phyloP scores from a whole-genome alignment of 2,113 vertebrate genomes.

The Notarius quadriscutis region DNA sequence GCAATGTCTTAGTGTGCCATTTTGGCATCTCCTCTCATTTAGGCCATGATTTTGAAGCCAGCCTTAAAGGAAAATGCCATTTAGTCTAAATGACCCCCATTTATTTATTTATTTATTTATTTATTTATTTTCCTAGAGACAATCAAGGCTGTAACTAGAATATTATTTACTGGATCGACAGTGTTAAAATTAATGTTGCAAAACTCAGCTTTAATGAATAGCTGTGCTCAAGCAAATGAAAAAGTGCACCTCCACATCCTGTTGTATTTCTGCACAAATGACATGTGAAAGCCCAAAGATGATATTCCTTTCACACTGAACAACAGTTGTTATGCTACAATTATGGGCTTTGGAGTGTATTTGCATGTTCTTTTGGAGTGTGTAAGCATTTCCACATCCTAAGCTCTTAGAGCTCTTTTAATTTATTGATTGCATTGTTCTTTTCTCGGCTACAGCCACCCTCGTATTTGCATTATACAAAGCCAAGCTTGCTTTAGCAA shows the following conservation, averaged over 20 bases:
- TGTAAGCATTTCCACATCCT: conserved; percentile 53
- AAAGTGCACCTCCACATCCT: conserved; percentile 62
- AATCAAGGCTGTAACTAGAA: conserved; percentile 74
- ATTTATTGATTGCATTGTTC: conserved; percentile 66
- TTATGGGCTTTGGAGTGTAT: conserved; percentile 60
- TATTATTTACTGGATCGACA: conserved; percentile 84
- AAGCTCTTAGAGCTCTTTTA: conserved; percentile 61
- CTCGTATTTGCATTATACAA: conserved; percentile 51
- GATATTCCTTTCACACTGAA: conserved; percentile 51
- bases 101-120: not conserved
- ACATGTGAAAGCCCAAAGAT: conserved; percentile 53
- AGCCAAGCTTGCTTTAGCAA: conserved; percentile 53
- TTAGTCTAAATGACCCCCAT: conserved; percentile 54
- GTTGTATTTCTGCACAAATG: conserved; percentile 61
- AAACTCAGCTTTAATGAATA: conserved; percentile 82
- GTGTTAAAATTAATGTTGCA: conserved; percentile 86
- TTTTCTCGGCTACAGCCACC: conserved; percentile 55
- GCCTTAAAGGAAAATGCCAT: conserved; percentile 52
- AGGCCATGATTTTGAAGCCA: conserved; percentile 41
- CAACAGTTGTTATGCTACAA: conserved; percentile 25
- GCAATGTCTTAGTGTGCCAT: conserved; percentile 41
- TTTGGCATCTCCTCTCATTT: conserved; percentile 54
- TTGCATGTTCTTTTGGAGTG: conserved; percentile 65
- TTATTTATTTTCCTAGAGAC: conserved; percentile 50
- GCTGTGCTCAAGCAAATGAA: conserved; percentile 69